Evolutionary conservation across 1,140 invertebrate genomes (phyloP).

Genomic region (Physella acuta): DNA sequence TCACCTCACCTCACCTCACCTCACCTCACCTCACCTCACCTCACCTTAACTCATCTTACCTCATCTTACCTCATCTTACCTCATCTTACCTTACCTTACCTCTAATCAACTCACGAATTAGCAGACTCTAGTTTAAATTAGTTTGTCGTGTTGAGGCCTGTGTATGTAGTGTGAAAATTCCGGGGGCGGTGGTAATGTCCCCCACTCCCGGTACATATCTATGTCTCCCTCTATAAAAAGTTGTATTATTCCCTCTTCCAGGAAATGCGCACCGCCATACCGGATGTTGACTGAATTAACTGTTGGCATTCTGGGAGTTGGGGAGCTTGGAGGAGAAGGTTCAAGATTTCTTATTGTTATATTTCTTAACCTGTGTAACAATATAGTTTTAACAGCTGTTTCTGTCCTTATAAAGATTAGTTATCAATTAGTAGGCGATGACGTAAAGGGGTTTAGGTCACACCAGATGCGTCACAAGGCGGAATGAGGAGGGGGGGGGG

Average conservation of each 20-base stretch:
- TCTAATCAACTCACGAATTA: background rate
- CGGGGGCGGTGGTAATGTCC: background rate
- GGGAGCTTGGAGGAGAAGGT: conserved; percentile 5
- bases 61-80: background rate
- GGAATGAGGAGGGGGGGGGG: no score
- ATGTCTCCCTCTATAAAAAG: background rate
- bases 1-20: background rate
- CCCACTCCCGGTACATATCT: no score
- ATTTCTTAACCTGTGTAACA: no score
- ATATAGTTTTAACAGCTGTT: no score
- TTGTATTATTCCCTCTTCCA: background rate
- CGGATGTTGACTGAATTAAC: conserved; percentile 7
- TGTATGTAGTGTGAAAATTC: background rate
- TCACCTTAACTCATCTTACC: no score
- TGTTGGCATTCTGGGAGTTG: conserved; percentile 11
- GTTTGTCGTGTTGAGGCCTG: background rate
- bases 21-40: conserved; percentile 9
- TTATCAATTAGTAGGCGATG: no score
- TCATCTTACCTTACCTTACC: background rate
- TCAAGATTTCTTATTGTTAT: no score
- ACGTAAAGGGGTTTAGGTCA: no score
- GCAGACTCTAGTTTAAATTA: background rate
- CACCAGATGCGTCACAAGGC: no score
- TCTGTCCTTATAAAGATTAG: no score
- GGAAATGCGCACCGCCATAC: background rate